Conservation (phyloP, 2,888 invertebrate genomes). For the Corbicula japonica region DNA sequence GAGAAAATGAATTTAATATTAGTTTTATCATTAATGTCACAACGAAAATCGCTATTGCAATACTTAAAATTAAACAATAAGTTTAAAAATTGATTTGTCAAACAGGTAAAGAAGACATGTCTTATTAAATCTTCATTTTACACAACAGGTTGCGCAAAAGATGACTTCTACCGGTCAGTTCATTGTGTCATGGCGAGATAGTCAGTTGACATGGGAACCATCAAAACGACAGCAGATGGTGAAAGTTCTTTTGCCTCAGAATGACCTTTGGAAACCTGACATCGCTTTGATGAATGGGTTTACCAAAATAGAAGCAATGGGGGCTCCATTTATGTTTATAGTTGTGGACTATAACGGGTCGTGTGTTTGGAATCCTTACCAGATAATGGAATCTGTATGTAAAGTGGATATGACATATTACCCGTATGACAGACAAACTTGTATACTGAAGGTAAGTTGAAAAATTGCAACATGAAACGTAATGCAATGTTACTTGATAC, state of each 20-base stretch:
- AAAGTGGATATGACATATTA: constrained; percentile 52
- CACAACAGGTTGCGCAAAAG: constrained; percentile 56
- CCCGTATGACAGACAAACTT: constrained; percentile 56
- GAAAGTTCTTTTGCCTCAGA: constrained; percentile 55
- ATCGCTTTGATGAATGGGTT: constrained; percentile 57
- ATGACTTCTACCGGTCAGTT: constrained; percentile 55
- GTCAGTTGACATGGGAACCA: constrained; percentile 39
- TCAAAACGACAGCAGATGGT: constrained; percentile 40
- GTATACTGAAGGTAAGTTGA: constrained; percentile 49
- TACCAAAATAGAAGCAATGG: constrained; percentile 46
- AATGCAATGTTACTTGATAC: not conserved
- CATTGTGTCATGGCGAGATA: constrained; percentile 47
- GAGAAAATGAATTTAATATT: not conserved
- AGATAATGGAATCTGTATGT: constrained; percentile 58
- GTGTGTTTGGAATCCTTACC: constrained; percentile 61
- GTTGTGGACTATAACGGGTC: constrained; percentile 40
- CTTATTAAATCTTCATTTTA: too few relatives aligned
- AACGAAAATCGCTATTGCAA: not conserved
- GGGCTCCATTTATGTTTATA: constrained; percentile 58
- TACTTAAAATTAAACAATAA: not conserved
- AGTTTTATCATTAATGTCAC: not conserved
- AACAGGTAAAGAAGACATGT: too few relatives aligned
- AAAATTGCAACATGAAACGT: not conserved
- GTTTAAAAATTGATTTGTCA: not conserved
- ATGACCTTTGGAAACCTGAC: constrained; percentile 62